These are phyloP conservation scores for Discoglossus pictus DNA, from an alignment of 2,797 vertebrate species.

Conservation along the genomic window DNA sequence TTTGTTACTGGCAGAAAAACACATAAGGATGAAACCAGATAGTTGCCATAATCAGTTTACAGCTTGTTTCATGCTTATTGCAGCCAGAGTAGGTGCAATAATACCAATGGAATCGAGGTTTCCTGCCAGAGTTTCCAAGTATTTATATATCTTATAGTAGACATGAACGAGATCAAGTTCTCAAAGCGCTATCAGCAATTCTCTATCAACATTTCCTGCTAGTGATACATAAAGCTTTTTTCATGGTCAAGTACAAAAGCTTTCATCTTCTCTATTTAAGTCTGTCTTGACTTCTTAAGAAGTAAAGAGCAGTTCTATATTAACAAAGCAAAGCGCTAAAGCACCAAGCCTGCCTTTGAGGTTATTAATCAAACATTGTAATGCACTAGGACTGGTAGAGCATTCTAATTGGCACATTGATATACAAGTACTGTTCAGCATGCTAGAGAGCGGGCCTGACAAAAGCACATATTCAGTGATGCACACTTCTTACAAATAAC, in stretches of 20 bases:
- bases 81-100: constrained; percentile 36
- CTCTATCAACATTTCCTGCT: no score
- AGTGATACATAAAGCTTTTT: no score
- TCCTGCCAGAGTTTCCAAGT: constrained; percentile 6
- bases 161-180: no score
- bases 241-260: no score
- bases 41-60: constrained; percentile 10
- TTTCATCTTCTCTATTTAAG: no score
- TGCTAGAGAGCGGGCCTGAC: constrained; percentile 1
- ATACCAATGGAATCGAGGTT: constrained; percentile 20
- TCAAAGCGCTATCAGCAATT: no score
- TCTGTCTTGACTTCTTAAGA: not conserved
- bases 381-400: constrained; percentile 25
- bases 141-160: no score
- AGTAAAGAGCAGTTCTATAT: constrained; percentile 1
- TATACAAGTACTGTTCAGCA: constrained; percentile 30
- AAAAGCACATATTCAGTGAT: constrained; percentile 2
- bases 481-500: not conserved
- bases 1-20: constrained; percentile 24
- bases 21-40: constrained; percentile 25
- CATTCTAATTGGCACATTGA: constrained; percentile 34
- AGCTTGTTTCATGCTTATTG: constrained; percentile 27
- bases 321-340: constrained; percentile 11
- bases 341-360: constrained; percentile 19
- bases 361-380: constrained; percentile 41